A percentile compares a stretch with the other conserved stretches of the same genome.
Conservation (phyloP, 2,888 invertebrate genomes). For the Chrysolina americana region DNA sequence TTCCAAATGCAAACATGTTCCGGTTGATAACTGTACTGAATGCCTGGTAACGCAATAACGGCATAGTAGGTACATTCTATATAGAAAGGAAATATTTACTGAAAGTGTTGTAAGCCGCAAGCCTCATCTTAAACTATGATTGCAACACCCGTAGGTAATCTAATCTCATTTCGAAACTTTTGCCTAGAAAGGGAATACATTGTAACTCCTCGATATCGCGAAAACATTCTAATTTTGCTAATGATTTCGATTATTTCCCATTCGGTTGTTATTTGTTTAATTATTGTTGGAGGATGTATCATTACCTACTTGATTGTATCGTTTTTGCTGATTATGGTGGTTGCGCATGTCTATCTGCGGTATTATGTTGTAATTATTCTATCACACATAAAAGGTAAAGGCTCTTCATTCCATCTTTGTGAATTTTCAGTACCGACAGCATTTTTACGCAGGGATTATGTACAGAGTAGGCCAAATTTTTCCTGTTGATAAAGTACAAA, state of each 20-base stretch:
- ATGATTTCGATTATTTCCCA: background rate
- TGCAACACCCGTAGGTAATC: conserved; percentile 24
- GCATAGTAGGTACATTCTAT: conserved; percentile 3
- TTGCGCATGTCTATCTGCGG: background rate
- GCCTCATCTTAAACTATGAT: conserved; percentile 16
- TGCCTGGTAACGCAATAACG: background rate
- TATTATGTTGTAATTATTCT: background rate
- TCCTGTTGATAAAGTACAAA: too few species aligned
- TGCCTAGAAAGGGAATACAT: conserved; percentile 27
- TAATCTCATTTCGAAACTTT: conserved; percentile 25
- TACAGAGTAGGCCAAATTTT: too few species aligned
- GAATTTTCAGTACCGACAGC: too few species aligned
- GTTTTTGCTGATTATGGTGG: background rate
- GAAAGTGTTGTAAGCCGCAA: conserved; percentile 18
- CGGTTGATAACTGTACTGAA: conserved; percentile 6
- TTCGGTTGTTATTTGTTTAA: conserved; percentile 1
- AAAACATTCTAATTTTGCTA: conserved; percentile 3
- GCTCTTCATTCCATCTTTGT: background rate
- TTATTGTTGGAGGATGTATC: background rate
- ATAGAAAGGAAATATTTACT: conserved; percentile 28
- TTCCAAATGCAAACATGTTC: background rate
- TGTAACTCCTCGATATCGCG: background rate
- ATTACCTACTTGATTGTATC: background rate
- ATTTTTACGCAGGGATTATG: too few species aligned
- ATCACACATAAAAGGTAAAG: background rate